Base-by-base conservation (phyloP, 35 echinoderm and acorn worm species). In the Ophioderma brevispina region DNA sequence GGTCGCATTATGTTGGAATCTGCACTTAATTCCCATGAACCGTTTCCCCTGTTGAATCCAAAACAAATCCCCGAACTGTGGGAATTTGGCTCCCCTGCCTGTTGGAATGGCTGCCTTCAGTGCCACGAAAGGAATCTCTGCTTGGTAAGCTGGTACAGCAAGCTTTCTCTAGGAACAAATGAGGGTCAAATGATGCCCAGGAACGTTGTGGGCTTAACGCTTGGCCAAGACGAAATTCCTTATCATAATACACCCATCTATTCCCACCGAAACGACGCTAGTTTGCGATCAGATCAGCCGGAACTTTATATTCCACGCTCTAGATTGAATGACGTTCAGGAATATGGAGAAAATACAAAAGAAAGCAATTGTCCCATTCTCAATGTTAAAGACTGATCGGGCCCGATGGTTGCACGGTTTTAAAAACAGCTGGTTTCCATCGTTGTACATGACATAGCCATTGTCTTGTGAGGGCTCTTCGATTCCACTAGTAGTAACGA, bases 291-390 rank as follows among this genome's bases (percentile, higher is more conserved):
- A 76, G 5, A 33, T 55, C 41, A 21, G 33, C 80, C n/a, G n/a
- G 50, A 77, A 90, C 33, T 84, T 64, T 0, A 89, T 39, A n/a
- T n/a, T n/a, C n/a, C n/a, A n/a, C n/a, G 35, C 33, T 25, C 80
- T 40, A 8, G 28, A 32, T 6, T n/a, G 36, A 36, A 39, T 90
- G 89, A 18, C 81, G 79, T 32, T 43, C 59, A 56, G 25, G 36
- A 31, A 90, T n/a, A 90, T 40, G 10, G 80, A 37, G 30, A 84
- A 28, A 49, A 77, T 84, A 0, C 75, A 30, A 21, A 82, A 80
- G 41, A 90, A 56, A 0, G 89, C 56, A 23, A 28, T 37, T 28
- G 88, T 82, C 80, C 78, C 82, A 11, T 75, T 31, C 5, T 90
- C 55, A 38, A 90, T 82, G n/a, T 70, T 70, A 3, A 70, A 70